These are phyloP conservation scores for Drosophila percnosoma DNA, from an alignment of 2,888 invertebrate species.

Conservation along the genomic window DNA sequence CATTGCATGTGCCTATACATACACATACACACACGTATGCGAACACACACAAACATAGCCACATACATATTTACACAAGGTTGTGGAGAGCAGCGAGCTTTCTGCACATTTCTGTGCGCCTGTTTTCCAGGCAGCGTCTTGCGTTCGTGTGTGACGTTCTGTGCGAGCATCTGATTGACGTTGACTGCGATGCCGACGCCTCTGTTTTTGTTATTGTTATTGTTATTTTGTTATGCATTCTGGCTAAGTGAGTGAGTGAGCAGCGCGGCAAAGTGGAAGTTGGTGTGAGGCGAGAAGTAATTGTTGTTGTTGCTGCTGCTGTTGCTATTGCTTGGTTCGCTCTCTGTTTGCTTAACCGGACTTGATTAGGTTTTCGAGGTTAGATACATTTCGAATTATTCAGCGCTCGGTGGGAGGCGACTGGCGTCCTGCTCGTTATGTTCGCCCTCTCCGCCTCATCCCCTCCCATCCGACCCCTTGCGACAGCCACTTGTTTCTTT, in stretches of 20 bases:
- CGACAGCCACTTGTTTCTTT: constrained; percentile 48
- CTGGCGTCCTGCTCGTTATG: not conserved
- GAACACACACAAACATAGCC: constrained; percentile 6
- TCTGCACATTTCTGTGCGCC: constrained; percentile 70
- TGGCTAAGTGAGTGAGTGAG: constrained; percentile 12
- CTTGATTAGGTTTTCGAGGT: constrained; percentile 82
- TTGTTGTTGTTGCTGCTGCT: constrained; percentile 28
- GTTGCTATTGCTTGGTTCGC: constrained; percentile 18
- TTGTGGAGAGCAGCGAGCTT: constrained; percentile 11
- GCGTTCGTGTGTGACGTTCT: constrained; percentile 84
- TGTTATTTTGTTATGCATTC: constrained; percentile 12
- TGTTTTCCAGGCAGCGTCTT: constrained; percentile 80
- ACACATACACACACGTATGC: constrained; percentile 22
- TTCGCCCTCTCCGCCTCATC: not conserved
- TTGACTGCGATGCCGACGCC: constrained; percentile 45
- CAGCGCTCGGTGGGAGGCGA: constrained; percentile 52
- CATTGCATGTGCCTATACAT: constrained; percentile 69
- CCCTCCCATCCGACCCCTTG: not conserved
- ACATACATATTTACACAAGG: constrained; percentile 5
- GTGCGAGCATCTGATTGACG: constrained; percentile 70
- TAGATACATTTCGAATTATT: constrained; percentile 82
- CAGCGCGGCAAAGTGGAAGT: not conserved
- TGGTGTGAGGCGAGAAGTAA: constrained; percentile 18
- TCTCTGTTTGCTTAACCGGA: constrained; percentile 75
- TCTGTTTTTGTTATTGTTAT: constrained; percentile 20